Evolutionary conservation across 2,797 vertebrate genomes (phyloP).

Genomic region (Cirrhinus molitorella): DNA sequence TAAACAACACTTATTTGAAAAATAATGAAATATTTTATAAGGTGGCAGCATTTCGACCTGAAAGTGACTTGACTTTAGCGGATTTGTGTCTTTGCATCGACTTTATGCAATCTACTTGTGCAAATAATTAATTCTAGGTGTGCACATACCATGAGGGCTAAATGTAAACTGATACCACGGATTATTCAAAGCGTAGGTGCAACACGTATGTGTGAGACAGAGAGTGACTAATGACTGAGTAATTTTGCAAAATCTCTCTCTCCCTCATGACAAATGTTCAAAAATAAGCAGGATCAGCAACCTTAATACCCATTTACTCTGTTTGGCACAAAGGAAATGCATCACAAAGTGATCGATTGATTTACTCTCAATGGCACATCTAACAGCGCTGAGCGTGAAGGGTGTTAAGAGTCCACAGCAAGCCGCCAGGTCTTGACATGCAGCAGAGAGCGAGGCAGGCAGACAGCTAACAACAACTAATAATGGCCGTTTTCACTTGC

Average conservation of each 20-base stretch:
- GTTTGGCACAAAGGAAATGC: slow-evolving; percentile 16
- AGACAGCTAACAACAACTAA: slow-evolving; percentile 33
- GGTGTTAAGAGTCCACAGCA: slow-evolving; percentile 6
- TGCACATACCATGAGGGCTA: no score
- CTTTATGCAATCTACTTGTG: no score
- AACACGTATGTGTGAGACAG: background rate
- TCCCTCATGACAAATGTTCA: background rate
- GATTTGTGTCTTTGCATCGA: no score
- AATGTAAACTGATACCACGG: no score
- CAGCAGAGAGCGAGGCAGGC: slow-evolving; percentile 4
- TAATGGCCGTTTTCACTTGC: slow-evolving; percentile 38
- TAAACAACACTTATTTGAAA: no score
- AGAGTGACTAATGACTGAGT: slow-evolving; percentile 13
- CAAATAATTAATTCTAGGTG: no score
- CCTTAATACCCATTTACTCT: background rate
- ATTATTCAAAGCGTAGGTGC: background rate
- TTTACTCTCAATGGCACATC: background rate
- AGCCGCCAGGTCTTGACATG: slow-evolving; percentile 32
- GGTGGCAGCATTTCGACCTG: no score
- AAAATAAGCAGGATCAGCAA: slow-evolving; percentile 14
- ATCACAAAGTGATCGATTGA: slow-evolving; percentile 27
- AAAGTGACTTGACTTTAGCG: no score
- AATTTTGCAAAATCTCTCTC: slow-evolving; percentile 1
- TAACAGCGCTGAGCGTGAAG: background rate
- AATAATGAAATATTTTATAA: no score